These are phyloP conservation scores for Caenorhabditis panamensis DNA, from an alignment of 2,888 invertebrate genomes.

Conservation along the genomic window DNA sequence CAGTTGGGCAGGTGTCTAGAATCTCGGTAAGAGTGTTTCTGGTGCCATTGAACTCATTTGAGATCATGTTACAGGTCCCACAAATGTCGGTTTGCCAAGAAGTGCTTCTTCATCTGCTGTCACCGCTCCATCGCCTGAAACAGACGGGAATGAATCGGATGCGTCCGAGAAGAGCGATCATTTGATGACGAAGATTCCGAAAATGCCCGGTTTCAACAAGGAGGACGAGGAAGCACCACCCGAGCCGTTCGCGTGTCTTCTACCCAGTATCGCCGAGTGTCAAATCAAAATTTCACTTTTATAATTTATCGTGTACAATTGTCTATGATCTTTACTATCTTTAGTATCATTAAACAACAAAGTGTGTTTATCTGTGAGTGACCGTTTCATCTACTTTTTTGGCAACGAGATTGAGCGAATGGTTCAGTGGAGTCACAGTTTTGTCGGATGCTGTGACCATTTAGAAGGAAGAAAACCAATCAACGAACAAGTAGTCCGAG, in stretches of 20 bases:
- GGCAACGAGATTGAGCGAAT: no score
- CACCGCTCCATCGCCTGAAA: conserved; percentile 8
- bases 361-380: no score
- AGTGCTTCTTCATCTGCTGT: conserved; percentile 23
- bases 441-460: no score
- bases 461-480: no score
- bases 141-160: conserved; percentile 48
- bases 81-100: conserved; percentile 39
- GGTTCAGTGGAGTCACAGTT: no score
- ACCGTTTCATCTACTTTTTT: no score
- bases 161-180: no score
- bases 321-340: neutral
- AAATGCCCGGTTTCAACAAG: conserved; percentile 52
- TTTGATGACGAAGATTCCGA: conserved; percentile 52
- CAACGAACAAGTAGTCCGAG: no score
- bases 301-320: conserved; percentile 12
- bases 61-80: conserved; percentile 24
- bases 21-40: conserved; percentile 10
- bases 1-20: no score
- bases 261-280: conserved; percentile 44
- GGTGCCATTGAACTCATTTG: no score
- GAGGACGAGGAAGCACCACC: conserved; percentile 13
- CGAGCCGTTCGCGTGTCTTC: conserved; percentile 44
- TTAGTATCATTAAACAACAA: no score
- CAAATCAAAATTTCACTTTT: conserved; percentile 62